These are phyloP conservation scores for Euglossa dilemma DNA, from an alignment of 1,140 invertebrate genomes.

Conservation along the genomic window DNA sequence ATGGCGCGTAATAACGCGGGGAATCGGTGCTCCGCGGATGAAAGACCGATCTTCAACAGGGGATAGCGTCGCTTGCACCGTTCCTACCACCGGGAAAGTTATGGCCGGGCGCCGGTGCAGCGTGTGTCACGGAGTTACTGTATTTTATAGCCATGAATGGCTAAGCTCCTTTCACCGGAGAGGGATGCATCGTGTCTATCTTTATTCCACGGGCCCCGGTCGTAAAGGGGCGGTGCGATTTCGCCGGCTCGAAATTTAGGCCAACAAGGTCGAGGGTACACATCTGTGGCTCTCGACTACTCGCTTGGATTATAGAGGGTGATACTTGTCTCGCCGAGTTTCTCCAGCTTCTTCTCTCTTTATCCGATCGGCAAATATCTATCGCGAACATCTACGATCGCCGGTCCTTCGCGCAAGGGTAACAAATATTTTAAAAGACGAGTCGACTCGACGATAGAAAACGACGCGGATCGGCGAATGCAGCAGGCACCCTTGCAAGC, in stretches of 20 bases:
- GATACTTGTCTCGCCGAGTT: background rate
- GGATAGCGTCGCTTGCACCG: no score
- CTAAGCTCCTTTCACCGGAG: slow-evolving; percentile 53
- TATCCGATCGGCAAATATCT: background rate
- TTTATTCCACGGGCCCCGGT: slow-evolving; percentile 18
- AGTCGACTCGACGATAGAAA: no score
- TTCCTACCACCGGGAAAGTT: slow-evolving; percentile 8
- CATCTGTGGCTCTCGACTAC: slow-evolving; percentile 49
- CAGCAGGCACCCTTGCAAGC: background rate
- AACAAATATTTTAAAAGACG: no score
- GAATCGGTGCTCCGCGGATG: background rate
- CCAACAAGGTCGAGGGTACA: slow-evolving; percentile 29
- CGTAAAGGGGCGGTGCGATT: slow-evolving; percentile 54
- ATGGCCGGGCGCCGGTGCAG: slow-evolving; percentile 27
- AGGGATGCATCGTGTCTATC: slow-evolving; percentile 39
- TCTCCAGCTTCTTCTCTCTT: slow-evolving; percentile 1
- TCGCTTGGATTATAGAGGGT: slow-evolving; percentile 41
- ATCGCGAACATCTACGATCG: background rate
- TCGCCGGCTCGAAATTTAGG: slow-evolving; percentile 44
- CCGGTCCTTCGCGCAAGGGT: no score
- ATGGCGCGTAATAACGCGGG: background rate
- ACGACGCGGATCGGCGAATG: background rate
- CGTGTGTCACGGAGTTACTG: slow-evolving; percentile 55
- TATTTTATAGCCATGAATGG: slow-evolving; percentile 65
- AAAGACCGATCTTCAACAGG: background rate